Evolutionary conservation across 2,113 vertebrate species (phyloP), one percentile per base, ranked within the genome.

Genomic region (Oenanthe melanoleuca): DNA sequence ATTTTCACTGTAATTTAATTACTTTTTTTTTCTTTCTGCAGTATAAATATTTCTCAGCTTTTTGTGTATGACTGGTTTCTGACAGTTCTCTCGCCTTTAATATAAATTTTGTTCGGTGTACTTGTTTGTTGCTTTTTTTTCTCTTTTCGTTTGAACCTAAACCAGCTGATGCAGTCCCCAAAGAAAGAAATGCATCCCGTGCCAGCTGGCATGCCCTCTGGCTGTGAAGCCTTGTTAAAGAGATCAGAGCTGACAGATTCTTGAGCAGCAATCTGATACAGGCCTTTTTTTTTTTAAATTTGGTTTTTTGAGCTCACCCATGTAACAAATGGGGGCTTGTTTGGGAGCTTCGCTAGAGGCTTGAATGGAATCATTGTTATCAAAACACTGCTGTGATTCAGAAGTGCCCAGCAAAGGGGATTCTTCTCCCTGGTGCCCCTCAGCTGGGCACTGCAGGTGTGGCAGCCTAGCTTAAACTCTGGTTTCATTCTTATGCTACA

Each of bases 301-400:
- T 83, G 57, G 49, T 59, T 92, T 87, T 95, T 91, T 80, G 93
- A 93, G 89, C 78, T 95, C 81, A 44, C 80, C 91, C 96, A 52
- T 97, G 80, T 95, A 97, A 97, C 96, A 97, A 96, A 96, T 80
- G 94, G 89, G 67, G 70, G 56, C 92, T 97, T 97, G 95, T 97
- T 96, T 94, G 77, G 78, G 90, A 96, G 90, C 87, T 95, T 95
- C 19, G 0, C 75, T 86, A 91, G 84, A 86, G 67, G 89, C 71
- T 80, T 96, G 94, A 97, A 97, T 96, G 95, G 92, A 89, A 72
- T 70, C 79, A 86, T 97, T 97, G 95, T 96, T 97, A 91, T 65
- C 59, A 60, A 92, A 93, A 96, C 93, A 96, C 89, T 97, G 88
- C 69, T 52, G 81, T 92, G 92, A 94, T 97, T 98, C 92, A 97